Evolutionary conservation across 2,888 invertebrate species (phyloP).

Genomic region (Anthophora plumipes): DNA sequence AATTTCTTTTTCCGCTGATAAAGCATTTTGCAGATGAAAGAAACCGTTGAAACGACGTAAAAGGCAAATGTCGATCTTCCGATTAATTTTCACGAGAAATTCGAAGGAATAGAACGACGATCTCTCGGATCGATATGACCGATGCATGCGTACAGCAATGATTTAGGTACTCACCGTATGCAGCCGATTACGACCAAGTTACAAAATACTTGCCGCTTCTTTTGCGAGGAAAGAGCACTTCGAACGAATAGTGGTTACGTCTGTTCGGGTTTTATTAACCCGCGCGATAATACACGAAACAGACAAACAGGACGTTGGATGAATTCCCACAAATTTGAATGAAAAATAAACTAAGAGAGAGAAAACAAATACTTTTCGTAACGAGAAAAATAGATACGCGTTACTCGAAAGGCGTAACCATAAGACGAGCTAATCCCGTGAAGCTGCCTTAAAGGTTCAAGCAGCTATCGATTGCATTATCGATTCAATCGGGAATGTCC

Average conservation of each 20-base stretch:
- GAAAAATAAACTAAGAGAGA: not conserved
- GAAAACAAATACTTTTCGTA: not conserved
- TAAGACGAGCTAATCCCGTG: constrained; percentile 17
- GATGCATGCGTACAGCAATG: constrained; percentile 39
- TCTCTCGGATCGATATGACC: constrained; percentile 27
- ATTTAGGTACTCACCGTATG: constrained; percentile 34
- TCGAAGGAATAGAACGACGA: constrained; percentile 10
- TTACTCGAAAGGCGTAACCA: constrained; percentile 29
- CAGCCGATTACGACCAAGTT: constrained; percentile 51
- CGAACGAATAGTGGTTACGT: constrained; percentile 38
- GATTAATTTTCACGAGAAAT: constrained; percentile 30
- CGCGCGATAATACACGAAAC: too few relatives aligned
- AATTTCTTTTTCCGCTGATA: not conserved
- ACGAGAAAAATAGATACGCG: not conserved
- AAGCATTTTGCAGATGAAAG: not conserved
- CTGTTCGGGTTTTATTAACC: constrained; percentile 16
- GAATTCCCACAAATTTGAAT: not conserved
- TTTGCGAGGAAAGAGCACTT: constrained; percentile 46
- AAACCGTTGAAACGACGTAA: not conserved
- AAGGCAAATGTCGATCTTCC: not conserved
- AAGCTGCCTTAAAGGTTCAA: constrained; percentile 5
- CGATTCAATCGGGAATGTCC: not conserved
- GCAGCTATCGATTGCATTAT: constrained; percentile 28
- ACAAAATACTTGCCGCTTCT: constrained; percentile 45
- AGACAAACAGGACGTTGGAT: not conserved